Evolutionary conservation across 2,888 invertebrate species (phyloP).

Genomic region (Leptinotarsa haldemani): DNA sequence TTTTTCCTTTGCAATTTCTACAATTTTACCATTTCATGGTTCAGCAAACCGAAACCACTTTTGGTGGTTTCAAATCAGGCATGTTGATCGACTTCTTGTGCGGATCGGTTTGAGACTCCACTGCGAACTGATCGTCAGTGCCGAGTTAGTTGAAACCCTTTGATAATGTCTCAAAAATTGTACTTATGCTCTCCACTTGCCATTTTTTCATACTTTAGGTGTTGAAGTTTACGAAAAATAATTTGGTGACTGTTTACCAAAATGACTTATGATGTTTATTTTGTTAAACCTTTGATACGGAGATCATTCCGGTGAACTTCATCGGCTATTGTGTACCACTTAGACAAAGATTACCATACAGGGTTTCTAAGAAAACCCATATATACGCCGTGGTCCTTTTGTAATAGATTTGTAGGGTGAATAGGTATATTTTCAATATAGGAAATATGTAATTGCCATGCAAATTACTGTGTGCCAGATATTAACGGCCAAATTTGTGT

Average conservation of each 20-base stretch:
- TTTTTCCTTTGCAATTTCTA: no score
- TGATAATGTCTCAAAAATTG: neutral
- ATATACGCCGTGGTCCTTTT: constrained; percentile 26
- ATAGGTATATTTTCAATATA: constrained; percentile 59
- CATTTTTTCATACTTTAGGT: neutral
- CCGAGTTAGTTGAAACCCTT: neutral
- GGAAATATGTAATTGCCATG: constrained; percentile 64
- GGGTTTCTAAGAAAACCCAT: constrained; percentile 17
- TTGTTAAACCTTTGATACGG: no score
- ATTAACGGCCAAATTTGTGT: constrained; percentile 56
- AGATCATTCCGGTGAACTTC: neutral
- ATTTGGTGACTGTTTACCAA: neutral
- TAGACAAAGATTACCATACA: neutral
- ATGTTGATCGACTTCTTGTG: no score
- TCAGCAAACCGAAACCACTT: no score
- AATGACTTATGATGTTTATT: neutral
- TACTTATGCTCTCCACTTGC: neutral
- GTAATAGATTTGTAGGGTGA: constrained; percentile 37
- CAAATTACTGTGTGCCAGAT: constrained; percentile 62
- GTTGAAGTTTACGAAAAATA: neutral
- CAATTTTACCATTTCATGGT: no score
- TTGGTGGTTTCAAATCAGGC: no score
- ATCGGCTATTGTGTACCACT: neutral
- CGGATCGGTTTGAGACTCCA: no score
- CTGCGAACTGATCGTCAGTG: no score